Conservation (phyloP, 1,140 invertebrate species). For the Drosophila ironensis region DNA sequence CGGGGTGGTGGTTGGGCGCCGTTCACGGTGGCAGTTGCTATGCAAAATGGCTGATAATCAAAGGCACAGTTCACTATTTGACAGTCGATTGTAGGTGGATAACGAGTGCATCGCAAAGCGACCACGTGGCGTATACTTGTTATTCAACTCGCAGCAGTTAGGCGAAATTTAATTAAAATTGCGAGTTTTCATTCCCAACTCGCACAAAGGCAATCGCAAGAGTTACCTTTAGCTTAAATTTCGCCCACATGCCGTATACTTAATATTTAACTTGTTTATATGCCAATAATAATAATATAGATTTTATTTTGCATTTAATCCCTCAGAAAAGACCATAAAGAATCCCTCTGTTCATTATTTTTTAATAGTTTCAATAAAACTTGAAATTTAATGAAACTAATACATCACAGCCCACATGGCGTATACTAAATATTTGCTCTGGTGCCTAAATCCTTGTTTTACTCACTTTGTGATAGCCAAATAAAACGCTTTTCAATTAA, state of each 20-base stretch:
- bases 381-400: too few species aligned
- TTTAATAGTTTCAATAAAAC: too few species aligned
- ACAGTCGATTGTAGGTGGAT: conserved; percentile 57
- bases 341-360: too few species aligned
- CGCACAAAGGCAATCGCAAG: too few species aligned
- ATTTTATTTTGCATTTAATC: too few species aligned
- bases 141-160: not conserved
- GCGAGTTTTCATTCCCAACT: too few species aligned
- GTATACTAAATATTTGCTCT: not conserved
- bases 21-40: conserved; percentile 7
- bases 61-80: conserved; percentile 56
- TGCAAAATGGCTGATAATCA: conserved; percentile 62
- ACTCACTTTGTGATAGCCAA: not conserved
- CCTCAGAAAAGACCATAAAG: too few species aligned
- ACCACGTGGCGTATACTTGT: not conserved
- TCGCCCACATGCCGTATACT: not conserved
- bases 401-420: not conserved
- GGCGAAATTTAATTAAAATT: too few species aligned
- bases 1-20: not conserved
- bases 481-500: not conserved
- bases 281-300: too few species aligned
- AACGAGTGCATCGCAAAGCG: conserved; percentile 32
- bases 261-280: not conserved
- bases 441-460: too few species aligned
- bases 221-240: too few species aligned